A percentile compares a stretch with the other conserved stretches of the same genome.
phyloP scores from a whole-genome alignment of 1,140 invertebrate genomes.

The Polyergus mexicanus region DNA sequence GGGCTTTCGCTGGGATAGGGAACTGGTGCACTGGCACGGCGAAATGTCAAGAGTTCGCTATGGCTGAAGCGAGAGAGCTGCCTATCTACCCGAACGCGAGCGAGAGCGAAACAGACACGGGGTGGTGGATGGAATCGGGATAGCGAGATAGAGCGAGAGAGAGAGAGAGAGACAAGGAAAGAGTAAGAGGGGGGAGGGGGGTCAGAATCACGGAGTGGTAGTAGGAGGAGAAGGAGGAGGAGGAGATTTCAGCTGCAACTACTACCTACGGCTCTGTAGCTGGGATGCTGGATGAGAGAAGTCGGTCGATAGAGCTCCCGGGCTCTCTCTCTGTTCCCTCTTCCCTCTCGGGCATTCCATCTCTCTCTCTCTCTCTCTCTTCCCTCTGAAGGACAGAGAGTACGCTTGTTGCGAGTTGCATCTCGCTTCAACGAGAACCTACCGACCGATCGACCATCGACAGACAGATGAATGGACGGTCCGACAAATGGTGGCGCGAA shows the following conservation, averaged over 20 bases:
- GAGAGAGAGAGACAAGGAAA: constrained; percentile 24
- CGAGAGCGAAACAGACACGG: constrained; percentile 63
- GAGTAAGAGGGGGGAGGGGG: not conserved
- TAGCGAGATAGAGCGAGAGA: constrained; percentile 54
- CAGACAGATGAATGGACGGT: constrained; percentile 70
- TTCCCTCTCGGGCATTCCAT: constrained; percentile 69
- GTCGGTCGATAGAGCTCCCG: constrained; percentile 84
- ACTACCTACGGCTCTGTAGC: constrained; percentile 78
- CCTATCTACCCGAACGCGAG: constrained; percentile 1
- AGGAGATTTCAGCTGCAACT: constrained; percentile 76
- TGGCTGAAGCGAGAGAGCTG: constrained; percentile 61
- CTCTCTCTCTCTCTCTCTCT: constrained; percentile 61
- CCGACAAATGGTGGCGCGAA: constrained; percentile 61
- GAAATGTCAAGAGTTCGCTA: constrained; percentile 77
- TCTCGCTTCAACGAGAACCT: constrained; percentile 35
- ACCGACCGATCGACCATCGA: constrained; percentile 53
- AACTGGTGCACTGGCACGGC: constrained; percentile 71
- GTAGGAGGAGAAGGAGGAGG: constrained; percentile 40
- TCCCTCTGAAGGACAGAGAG: constrained; percentile 38
- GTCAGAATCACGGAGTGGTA: constrained; percentile 1
- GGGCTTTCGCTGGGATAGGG: constrained; percentile 67
- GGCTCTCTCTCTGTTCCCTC: constrained; percentile 69
- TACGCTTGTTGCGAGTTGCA: constrained; percentile 54
- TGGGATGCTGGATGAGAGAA: constrained; percentile 83
- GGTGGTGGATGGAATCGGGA: constrained; percentile 54